Evolutionary conservation across 2,888 invertebrate species (phyloP), one percentile per base, ranked within the genome.

Genomic region (Lithodes maja): DNA sequence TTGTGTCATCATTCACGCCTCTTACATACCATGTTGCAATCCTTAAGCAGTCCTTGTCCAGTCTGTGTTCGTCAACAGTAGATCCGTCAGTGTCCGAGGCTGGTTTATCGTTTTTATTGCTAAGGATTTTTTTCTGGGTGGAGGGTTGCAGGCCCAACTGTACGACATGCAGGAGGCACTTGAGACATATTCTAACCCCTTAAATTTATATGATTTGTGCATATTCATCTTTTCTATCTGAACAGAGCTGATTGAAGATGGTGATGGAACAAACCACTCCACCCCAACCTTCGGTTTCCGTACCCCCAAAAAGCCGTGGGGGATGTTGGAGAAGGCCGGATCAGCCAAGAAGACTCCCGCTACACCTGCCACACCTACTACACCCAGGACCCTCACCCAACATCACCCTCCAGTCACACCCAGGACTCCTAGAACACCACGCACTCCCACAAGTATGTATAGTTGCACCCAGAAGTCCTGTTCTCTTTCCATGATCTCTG

Each of bases 311-410:
- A 89, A 89, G n/a, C 71, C 61, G 17, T 15, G 50, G 61, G 71
- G 85, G 17, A 89, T 89, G 89, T 68, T 85, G 15, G 89, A 85
- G 9, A 89, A 85, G 80, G 89, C 85, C 68, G 84, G 55, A 7
- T 85, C 84, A 17, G 81, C 75, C 7, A 80, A 33, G 55, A 88
- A 80, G 54, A 52, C n/a, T n/a, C 52, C 12, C 75, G 68, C 15
- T 17, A 54, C 54, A n/a, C 75, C 75, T 12, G 33, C 3, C 12
- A 75, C 83, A 12, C 83, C 83, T 7, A 83, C 53, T 7, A 71
- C 54, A 15, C 83, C 83, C 50, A 3, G 17, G 3, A 12, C 5
- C 17, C 71, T 12, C 12, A 17, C n/a, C 17, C 12, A 12, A n/a
- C 71, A 12, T 5, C 12, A 69, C 53, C 50, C 79, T 15, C 79